Base-by-base conservation (phyloP, 2,797 vertebrate genomes). In the Serranus cabrilla region DNA sequence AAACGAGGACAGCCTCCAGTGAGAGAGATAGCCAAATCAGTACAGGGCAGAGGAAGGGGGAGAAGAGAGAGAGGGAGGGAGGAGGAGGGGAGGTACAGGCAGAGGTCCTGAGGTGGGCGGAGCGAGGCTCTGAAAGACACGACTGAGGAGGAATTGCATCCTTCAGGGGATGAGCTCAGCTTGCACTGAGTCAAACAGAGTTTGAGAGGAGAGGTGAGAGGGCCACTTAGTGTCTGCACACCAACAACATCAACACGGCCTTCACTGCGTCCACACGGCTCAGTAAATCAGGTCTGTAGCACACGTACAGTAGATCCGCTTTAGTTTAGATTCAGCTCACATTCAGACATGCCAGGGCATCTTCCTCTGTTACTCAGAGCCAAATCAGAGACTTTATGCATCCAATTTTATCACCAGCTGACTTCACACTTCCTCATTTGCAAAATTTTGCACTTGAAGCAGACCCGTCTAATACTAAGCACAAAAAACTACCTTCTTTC, bases 171-270 rank as follows among this genome's bases (percentile, higher is more conserved):
- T 76, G 74, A 89, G 71, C 39, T 80, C 65, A 17, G 68, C 49
- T 50, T 61, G 58, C 80, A 75, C 51, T 4, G 43, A 76, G 55
- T 58, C 34, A 72, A 77, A 64, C 66, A 61, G 57, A 68, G 39
- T 20, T 54, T 1, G 34, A 62, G 76, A 66, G 69, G 57, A 69
- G 68, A 62, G 51, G 76, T 70, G 78, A 83, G 73, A 60, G 67
- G 74, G 58, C 59, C 81, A 80, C 86, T 87, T 86, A 78, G 54
- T 78, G 79, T 66, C 84, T 43, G 37, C 67, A 62, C 80, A 80
- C 43, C 74, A 52, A 67, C 85, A 86, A 74, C 71, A 75, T 71
- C 76, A 72, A 71, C 78, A 63, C 47, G 51, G 66, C 74, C 64
- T 80, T 34, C 68, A 65, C 77, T 71, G 68, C 79, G 80, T 85